These are phyloP conservation scores for Lycorma delicatula DNA, from an alignment of 1,140 invertebrate genomes.

Conservation along the genomic window DNA sequence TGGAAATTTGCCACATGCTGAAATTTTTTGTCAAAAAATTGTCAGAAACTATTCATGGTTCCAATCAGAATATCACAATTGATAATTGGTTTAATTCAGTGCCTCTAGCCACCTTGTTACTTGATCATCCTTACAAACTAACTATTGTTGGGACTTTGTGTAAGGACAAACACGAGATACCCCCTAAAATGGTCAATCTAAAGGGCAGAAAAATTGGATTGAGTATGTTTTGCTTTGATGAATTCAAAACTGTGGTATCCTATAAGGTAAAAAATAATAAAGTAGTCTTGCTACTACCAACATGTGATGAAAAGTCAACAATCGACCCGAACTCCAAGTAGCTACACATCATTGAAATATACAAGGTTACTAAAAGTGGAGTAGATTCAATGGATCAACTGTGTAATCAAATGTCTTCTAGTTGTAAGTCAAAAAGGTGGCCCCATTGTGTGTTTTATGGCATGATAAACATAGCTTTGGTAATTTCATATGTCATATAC, in stretches of 20 bases:
- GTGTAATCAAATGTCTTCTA: constrained; percentile 10
- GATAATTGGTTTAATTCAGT: constrained; percentile 34
- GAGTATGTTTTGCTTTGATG: constrained; percentile 23
- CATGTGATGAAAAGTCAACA: constrained; percentile 12
- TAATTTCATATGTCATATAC: too few species aligned
- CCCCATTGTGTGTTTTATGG: background rate
- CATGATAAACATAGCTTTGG: background rate
- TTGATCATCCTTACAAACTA: constrained; percentile 21
- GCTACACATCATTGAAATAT: constrained; percentile 32
- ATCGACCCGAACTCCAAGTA: constrained; percentile 22
- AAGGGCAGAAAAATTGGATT: constrained; percentile 9
- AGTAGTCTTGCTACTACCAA: constrained; percentile 18
- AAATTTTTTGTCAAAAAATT: constrained; percentile 30
- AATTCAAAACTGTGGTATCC: constrained; percentile 20
- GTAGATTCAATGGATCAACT: constrained; percentile 36
- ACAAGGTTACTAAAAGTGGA: constrained; percentile 34
- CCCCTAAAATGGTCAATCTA: constrained; percentile 14
- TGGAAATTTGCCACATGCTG: too few species aligned
- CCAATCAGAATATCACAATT: constrained; percentile 31
- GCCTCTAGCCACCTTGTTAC: constrained; percentile 17
- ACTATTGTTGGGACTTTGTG: constrained; percentile 28
- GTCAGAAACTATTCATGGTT: constrained; percentile 17
- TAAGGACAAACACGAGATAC: constrained; percentile 27
- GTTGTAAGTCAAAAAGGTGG: constrained; percentile 1
- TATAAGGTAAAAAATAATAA: constrained; percentile 23